These are phyloP conservation scores for Hemichromis elongatus DNA, from an alignment of 2,113 vertebrate species.

Conservation along the genomic window DNA sequence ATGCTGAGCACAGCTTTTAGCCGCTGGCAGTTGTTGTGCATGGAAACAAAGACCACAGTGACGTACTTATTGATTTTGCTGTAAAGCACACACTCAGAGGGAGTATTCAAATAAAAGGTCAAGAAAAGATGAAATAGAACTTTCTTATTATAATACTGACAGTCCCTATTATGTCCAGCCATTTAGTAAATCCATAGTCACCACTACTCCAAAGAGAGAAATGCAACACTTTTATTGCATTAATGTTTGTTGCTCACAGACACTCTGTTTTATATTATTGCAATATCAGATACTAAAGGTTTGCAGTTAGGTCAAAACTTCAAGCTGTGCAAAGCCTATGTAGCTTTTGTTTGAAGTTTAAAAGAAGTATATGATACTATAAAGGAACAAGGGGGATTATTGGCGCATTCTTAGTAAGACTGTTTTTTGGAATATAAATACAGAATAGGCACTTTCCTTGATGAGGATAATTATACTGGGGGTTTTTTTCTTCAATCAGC, in stretches of 20 bases:
- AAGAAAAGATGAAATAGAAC: constrained; percentile 47
- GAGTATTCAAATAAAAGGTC: constrained; percentile 61
- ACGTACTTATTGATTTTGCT: constrained; percentile 57
- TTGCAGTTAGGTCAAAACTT: not conserved
- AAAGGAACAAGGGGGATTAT: not conserved
- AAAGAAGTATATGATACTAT: not conserved
- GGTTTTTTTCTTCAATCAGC: constrained; percentile 34
- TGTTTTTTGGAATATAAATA: constrained; percentile 24
- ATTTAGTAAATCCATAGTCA: constrained; percentile 10
- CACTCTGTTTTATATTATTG: not conserved
- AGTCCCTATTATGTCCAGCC: constrained; percentile 24
- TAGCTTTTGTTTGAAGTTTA: not conserved
- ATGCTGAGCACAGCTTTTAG: constrained; percentile 10
- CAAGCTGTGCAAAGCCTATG: not conserved
- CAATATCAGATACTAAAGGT: not conserved
- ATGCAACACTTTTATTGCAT: not conserved
- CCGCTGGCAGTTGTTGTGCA: constrained; percentile 23
- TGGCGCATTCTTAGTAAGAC: constrained; percentile 10
- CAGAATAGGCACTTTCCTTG: constrained; percentile 25
- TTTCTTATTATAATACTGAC: constrained; percentile 49
- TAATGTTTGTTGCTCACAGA: constrained; percentile 17
- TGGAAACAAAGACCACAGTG: constrained; percentile 8
- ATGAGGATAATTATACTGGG: constrained; percentile 42
- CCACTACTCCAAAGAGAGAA: not conserved
- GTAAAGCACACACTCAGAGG: constrained; percentile 46